A percentile compares a stretch with the other conserved stretches of the same genome.
Evolutionary conservation across 2,888 invertebrate genomes (phyloP).

Genomic region (Dione vanillae): DNA sequence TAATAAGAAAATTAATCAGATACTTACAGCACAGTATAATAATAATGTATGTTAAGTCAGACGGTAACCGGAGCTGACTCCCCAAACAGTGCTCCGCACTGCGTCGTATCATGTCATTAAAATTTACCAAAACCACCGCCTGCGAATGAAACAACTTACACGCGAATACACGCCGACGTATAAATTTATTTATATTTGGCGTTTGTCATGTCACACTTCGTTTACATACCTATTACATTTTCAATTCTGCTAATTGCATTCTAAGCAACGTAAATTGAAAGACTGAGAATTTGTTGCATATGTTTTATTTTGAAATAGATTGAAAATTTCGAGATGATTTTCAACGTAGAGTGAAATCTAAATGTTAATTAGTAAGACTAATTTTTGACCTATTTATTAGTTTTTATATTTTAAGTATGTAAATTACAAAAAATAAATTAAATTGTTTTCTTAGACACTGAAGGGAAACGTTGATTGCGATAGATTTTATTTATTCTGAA

Average conservation of each 20-base stretch:
- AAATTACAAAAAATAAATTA: neutral
- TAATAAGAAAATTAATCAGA: neutral
- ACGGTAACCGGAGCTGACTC: conserved; percentile 44
- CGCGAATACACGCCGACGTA: conserved; percentile 31
- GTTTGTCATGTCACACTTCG: conserved; percentile 58
- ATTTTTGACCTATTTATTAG: neutral
- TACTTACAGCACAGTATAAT: conserved; percentile 19
- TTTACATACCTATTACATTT: conserved; percentile 35
- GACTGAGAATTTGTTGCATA: conserved; percentile 1
- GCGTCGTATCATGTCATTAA: conserved; percentile 73
- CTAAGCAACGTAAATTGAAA: conserved; percentile 14
- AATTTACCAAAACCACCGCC: conserved; percentile 70
- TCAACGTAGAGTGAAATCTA: no score
- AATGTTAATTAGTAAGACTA: no score
- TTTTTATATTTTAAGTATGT: neutral
- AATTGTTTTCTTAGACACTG: neutral
- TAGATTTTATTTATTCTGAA: conserved; percentile 60
- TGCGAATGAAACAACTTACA: conserved; percentile 65
- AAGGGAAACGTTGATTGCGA: conserved; percentile 51
- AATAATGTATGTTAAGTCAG: conserved; percentile 32
- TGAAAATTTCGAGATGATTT: conserved; percentile 15
- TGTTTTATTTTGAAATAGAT: neutral
- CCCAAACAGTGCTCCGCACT: conserved; percentile 61
- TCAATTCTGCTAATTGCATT: conserved; percentile 31
- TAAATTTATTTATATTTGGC: conserved; percentile 60